Base-by-base conservation (phyloP, 2,113 vertebrate species). In the Stigmatopora nigra region DNA sequence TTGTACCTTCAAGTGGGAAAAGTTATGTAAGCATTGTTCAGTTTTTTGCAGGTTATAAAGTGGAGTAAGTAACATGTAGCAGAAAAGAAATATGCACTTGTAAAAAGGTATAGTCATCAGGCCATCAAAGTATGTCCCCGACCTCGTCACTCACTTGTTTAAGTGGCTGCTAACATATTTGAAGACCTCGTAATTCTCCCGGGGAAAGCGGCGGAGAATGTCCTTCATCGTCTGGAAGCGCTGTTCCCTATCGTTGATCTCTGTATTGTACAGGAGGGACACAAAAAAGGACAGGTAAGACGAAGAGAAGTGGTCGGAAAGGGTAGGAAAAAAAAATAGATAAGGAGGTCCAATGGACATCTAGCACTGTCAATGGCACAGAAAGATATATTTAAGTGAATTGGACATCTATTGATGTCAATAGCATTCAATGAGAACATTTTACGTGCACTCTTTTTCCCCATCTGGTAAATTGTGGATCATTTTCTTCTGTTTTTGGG, bases 101-200 rank as follows among this genome's bases (percentile, higher is more conserved):
- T 17, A 49, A 31, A 31, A 5, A 49, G 63, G 73, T 61, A 67
- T 63, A 51, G 67, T 76, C 64, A 66, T 74, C 69, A 35, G 3
- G 41, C 59, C 46, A 55, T 70, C 68, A 75, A 46, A 53, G 62
- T 71, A 46, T 17, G 10, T 55, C 52, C 70, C 55, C 51, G 64
- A 76, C 67, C 80, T 77, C 87, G 63, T 80, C 77, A 88, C 93
- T 53, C 86, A 98, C 95, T 91, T 95, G 91, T 93, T 93, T 69
- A 98, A 86, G 86, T 98, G 95, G 62, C 88, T 92, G 84, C 92
- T 93, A 88, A 98, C 94, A 3, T 94, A 98, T 91, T 92, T 97
- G 92, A 98, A 97, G 90, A 98, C 92, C 68, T 98, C 95, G 0
- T 95, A 93, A 88, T 98, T 98, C 73, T 98, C 95, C 83, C 85